Base-by-base conservation (phyloP, 2,888 invertebrate genomes). In the Pardosa pseudoannulata region DNA sequence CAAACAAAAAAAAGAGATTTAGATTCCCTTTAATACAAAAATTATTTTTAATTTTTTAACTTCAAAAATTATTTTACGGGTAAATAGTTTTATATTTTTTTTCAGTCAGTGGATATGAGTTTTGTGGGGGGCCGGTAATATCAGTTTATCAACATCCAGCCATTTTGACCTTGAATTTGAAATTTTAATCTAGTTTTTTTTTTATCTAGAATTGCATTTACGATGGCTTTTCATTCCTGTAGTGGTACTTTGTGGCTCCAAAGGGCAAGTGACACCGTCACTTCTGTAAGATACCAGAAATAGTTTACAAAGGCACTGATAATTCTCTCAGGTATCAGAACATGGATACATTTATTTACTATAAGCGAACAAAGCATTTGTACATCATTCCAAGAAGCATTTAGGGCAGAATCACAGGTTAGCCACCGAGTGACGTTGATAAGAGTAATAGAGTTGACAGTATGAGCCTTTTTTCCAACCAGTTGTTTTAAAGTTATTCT, bases 171-270 rank as follows among this genome's bases (percentile, higher is more conserved):
- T n/a, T n/a, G n/a, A n/a, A n/a, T n/a, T n/a, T n/a, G n/a, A n/a
- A n/a, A n/a, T n/a, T n/a, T n/a, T n/a, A n/a, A n/a, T n/a, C n/a
- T n/a, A n/a, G n/a, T n/a, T n/a, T n/a, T n/a, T n/a, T n/a, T n/a
- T n/a, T n/a, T n/a, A n/a, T n/a, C n/a, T n/a, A 36, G 36, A 5
- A 36, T 36, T 36, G 36, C 36, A 36, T 36, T 36, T 7, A 31
- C 65, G 3, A 65, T 65, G 7, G 65, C 65, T 65, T 65, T n/a
- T n/a, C n/a, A n/a, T 36, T 36, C 65, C 31, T 65, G 31, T 31
- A 31, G 31, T 39, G 71, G 71, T 28, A 71, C 71, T 71, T 71
- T 71, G 71, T 41, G 7, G 27, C 23, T 41, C 41, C 41, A 71
- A 28, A 71, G 71, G 2, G 46, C 46, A 70, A 36, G 70, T 19